Base-by-base conservation (phyloP, 2,113 vertebrate genomes). In the Notothenia coriiceps region DNA sequence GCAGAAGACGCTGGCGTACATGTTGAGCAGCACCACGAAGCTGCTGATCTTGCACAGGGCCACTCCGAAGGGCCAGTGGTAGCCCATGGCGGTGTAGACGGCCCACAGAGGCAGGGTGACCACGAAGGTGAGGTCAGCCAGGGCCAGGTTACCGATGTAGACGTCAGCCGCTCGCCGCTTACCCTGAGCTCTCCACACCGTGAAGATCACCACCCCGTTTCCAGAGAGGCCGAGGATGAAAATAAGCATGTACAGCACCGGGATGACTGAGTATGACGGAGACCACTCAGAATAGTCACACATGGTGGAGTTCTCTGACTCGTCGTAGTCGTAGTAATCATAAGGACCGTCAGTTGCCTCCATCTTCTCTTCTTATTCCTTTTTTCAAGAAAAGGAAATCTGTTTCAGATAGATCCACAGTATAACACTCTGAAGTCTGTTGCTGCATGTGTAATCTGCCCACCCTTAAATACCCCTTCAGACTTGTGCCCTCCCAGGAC, bases 1-100 rank as follows among this genome's bases (percentile, higher is more conserved):
- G 93, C 96, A 96, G 94, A 96, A 97, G 88, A 96, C 95, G 25
- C 96, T 96, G 90, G 96, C 95, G 22, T 96, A 96, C 96, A 96
- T 96, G 94, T 96, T 96, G 84, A 97, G 95, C 79, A 96, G 92
- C 40, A 96, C 94, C 82, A 96, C 87, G 55, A 94, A 97, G 93
- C 96, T 96, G 94, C 96, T 96, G 88, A 96, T 90, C 93, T 96
- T 96, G 71, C 96, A 96, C 47, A 97, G 94, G 1, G 91, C 94
- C 70, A 92, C 87, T 1, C 96, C 96, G 33, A 97, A 97, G 9
- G 95, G 95, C 96, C 96, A 97, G 95, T 97, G 94, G 93, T 97
- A 97, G 74, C 91, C 91, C 85, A 95, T 92, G 57, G 94, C 95
- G 0, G 96, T 96, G 94, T 96, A 96, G 2, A 96, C 95, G 0